These are phyloP conservation scores for Dione juno DNA, from an alignment of 2,888 invertebrate genomes.

Conservation along the genomic window DNA sequence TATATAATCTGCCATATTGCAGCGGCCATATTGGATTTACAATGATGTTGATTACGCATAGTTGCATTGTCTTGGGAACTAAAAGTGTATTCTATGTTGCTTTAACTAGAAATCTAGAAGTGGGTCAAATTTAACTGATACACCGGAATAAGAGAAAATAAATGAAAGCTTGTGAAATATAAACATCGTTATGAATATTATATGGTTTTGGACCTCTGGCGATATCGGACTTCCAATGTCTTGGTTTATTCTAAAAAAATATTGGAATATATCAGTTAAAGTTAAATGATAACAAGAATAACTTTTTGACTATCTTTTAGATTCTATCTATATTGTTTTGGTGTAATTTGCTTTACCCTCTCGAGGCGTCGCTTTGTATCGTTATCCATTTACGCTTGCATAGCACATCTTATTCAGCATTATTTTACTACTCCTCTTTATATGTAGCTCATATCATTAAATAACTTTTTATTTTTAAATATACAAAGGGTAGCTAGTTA, in stretches of 20 bases:
- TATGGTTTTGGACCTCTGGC: too few relatives aligned
- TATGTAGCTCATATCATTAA: constrained; percentile 5
- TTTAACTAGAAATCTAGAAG: neutral
- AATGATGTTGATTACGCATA: neutral
- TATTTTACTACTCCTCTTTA: constrained; percentile 6
- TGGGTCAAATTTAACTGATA: neutral
- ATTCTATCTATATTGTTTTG: constrained; percentile 1
- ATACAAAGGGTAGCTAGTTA: neutral
- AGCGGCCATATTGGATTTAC: neutral
- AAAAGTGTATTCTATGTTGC: neutral
- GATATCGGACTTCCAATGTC: too few relatives aligned
- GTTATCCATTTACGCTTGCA: constrained; percentile 16
- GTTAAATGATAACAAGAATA: neutral
- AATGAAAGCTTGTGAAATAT: neutral
- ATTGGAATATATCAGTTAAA: neutral
- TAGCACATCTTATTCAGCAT: constrained; percentile 20
- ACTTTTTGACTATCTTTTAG: neutral
- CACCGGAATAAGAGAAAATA: neutral
- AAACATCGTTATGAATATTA: too few relatives aligned
- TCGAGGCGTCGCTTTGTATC: constrained; percentile 12
- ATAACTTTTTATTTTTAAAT: neutral
- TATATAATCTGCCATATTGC: neutral
- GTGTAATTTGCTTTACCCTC: constrained; percentile 14
- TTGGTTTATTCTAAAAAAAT: too few relatives aligned
- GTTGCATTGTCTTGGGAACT: constrained; percentile 1